A percentile compares a stretch with the other conserved stretches of the same genome.
phyloP scores from a whole-genome alignment of 1,140 invertebrate genomes.

The Dysdera silvatica region DNA sequence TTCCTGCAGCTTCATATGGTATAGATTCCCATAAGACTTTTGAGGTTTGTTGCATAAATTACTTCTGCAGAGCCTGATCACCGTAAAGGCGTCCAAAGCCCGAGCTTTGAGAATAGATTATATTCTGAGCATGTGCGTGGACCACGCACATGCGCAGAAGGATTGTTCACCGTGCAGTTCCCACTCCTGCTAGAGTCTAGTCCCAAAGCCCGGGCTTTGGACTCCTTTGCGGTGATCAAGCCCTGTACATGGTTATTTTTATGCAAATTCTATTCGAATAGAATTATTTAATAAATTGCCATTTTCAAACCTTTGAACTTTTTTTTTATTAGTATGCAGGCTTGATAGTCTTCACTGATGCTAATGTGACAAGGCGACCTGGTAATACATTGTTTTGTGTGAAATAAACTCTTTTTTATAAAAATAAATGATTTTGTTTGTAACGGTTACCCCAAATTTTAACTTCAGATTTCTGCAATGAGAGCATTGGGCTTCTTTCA shows the following conservation, averaged over 20 bases:
- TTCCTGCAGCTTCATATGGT: conserved; percentile 79
- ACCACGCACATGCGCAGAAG: too few species aligned
- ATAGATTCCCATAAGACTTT: conserved; percentile 90
- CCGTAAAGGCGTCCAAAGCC: too few species aligned
- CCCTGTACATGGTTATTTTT: too few species aligned
- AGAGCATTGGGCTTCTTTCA: conserved; percentile 61
- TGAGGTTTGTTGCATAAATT: conserved; percentile 47
- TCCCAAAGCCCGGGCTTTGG: too few species aligned
- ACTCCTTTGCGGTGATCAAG: too few species aligned
- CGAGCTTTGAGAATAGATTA: too few species aligned
- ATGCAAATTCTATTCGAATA: too few species aligned
- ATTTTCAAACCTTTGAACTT: not conserved
- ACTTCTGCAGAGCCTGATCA: too few species aligned
- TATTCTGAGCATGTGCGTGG: too few species aligned
- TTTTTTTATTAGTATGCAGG: conserved; percentile 55
- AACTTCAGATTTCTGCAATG: conserved; percentile 56
- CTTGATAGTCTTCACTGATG: conserved; percentile 75
- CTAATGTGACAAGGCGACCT: conserved; percentile 58
- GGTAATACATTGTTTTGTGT: conserved; percentile 14
- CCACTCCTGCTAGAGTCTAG: too few species aligned
- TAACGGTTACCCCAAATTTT: not conserved
- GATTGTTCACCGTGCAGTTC: too few species aligned
- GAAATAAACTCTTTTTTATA: not conserved
- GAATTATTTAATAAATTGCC: not conserved
- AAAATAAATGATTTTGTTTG: not conserved